phyloP scores from a whole-genome alignment of 1,140 invertebrate species.

The Wiebesia pumilae region DNA sequence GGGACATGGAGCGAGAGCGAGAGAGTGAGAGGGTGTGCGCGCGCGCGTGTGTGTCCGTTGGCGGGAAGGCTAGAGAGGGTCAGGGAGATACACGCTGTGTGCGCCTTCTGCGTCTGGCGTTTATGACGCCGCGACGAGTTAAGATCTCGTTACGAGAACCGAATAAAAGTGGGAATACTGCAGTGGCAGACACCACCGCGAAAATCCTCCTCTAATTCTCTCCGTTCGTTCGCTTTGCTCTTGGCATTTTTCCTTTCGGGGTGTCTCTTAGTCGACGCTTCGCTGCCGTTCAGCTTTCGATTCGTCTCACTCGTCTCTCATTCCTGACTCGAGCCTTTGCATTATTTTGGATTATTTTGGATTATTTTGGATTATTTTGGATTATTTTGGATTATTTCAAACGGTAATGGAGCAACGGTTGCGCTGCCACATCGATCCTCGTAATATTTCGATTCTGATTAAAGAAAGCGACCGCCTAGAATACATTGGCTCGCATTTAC shows the following conservation, averaged over 20 bases:
- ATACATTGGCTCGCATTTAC: background rate
- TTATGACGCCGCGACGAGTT: constrained; percentile 69
- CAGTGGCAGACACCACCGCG: constrained; percentile 2
- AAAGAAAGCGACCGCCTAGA: background rate
- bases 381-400: background rate
- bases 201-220: constrained; percentile 22
- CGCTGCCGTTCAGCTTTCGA: background rate
- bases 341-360: background rate
- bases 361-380: background rate
- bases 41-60: too few species aligned
- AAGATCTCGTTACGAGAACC: constrained; percentile 67
- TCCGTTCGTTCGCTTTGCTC: background rate
- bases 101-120: constrained; percentile 67
- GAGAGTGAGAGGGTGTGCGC: background rate
- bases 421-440: background rate
- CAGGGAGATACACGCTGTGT: constrained; percentile 54
- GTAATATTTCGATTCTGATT: constrained; percentile 4
- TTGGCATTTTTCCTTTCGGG: constrained; percentile 10
- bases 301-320: too few species aligned
- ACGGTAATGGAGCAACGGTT: background rate
- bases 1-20: background rate
- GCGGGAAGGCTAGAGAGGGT: background rate
- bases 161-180: constrained; percentile 42
- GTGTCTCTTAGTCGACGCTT: background rate
- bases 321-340: background rate